Base-by-base conservation (phyloP, 1,140 invertebrate genomes). In the Lordiphosa clarofinis region DNA sequence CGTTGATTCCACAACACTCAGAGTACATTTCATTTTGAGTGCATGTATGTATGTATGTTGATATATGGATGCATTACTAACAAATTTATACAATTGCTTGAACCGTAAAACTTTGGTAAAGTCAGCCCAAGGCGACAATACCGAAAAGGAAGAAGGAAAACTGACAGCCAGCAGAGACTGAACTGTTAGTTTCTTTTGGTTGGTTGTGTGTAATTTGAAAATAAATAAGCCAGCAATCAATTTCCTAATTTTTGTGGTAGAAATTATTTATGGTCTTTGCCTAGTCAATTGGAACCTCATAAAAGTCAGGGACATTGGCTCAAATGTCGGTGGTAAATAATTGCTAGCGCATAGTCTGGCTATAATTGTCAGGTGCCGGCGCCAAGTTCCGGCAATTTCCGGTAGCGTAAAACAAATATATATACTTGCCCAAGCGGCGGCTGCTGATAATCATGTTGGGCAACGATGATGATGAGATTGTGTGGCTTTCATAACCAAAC, bases 281-380 rank as follows among this genome's bases (percentile, higher is more conserved):
- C 62, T 43, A 37, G 11, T 36, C 62, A 55, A 66, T 66, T 46
- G 43, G 28, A 47, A 46, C 54, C 53, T 49, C 57, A 59, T 59
- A 69, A 69, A 70, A 70, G 35, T 56, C 65, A 61, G 39, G 57
- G 46, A 60, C 57, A 56, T 44, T 38, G 42, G 43, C 44, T 61
- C 47, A 56, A 56, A 48, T 64, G 52, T 52, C 37, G 43, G 37
- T 37, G 24, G 19, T 53, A 68, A 68, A 68, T 67, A 60, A 59
- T 68, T 68, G 56, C 54, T 43, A 21, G 36, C 33, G 21, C 61
- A 38, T 39, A 56, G 19, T 13, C 11, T 67, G 53, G 61, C 57
- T 63, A 82, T 79, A 79, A 82, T 82, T 82, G 75, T 82, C 76
- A 82, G 75, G 75, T 82, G 76, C 42, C 68, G 64, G 76, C 61